These are phyloP conservation scores for Asbolus verrucosus DNA, from an alignment of 1,140 invertebrate genomes.

Conservation along the genomic window DNA sequence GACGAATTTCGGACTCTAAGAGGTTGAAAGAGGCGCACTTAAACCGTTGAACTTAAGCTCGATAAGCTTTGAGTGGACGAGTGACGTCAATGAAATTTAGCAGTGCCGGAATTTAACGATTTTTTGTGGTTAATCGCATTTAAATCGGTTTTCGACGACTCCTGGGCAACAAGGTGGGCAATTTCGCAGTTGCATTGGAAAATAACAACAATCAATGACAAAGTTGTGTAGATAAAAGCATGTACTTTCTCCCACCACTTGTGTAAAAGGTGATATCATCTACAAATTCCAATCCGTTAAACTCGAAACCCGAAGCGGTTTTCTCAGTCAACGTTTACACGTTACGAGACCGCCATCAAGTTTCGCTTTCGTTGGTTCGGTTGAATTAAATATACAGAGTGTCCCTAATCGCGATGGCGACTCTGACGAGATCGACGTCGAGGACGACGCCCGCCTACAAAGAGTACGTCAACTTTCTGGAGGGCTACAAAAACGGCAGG, in stretches of 20 bases:
- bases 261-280: conserved; percentile 44
- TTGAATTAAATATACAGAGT: conserved; percentile 3
- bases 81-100: too few species aligned
- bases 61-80: too few species aligned
- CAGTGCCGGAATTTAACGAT: too few species aligned
- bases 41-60: too few species aligned
- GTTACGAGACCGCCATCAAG: background rate
- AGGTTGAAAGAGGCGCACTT: too few species aligned
- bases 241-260: conserved; percentile 38
- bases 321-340: conserved; percentile 26
- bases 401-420: background rate
- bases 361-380: conserved; percentile 15
- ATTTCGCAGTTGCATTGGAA: too few species aligned
- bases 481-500: conserved; percentile 54
- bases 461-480: conserved; percentile 58
- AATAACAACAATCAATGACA: background rate
- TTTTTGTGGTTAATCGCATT: too few species aligned
- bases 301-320: conserved; percentile 24
- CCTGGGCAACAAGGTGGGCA: too few species aligned
- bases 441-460: conserved; percentile 46
- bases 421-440: background rate
- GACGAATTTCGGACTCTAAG: too few species aligned
- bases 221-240: background rate
- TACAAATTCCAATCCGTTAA: conserved; percentile 37
- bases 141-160: too few species aligned